Evolutionary conservation across 2,113 vertebrate species (phyloP), one percentile per base, ranked within the genome.

Genomic region (Hippocampus zosterae): DNA sequence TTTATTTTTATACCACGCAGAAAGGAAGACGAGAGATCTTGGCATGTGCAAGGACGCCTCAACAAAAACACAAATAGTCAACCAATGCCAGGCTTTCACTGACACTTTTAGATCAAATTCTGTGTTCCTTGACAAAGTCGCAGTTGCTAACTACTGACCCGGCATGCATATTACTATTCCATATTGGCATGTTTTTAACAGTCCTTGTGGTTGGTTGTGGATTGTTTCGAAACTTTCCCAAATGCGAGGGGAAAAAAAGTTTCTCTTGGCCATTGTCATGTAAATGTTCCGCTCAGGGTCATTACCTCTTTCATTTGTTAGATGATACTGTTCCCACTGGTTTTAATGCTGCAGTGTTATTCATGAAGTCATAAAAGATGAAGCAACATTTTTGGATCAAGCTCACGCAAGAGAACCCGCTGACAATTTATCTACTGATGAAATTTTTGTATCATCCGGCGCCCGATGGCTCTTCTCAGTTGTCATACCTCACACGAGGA

Each of bases 391-490:
- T 40, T 23, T 33, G 42, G 52, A 57, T 9, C 25, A 27, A 65
- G 44, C 11, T 46, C 11, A n/a, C 23, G 2, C 48, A 0, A 0
- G 13, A 3, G 16, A 74, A 71, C 48, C 55, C 3, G 46, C 61
- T 33, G 69, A n/a, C 65, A 65, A 66, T 82, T 69, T 65, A 67
- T 83, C 72, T 52, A 53, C 67, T 68, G 71, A 65, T 79, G 69
- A 80, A 82, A 80, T 37, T 12, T 65, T 65, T 25, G 73, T 53
- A 75, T 87, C 82, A 88, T 78, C 78, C 33, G 18, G 53, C 60
- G 59, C 60, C 69, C 70, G 67, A 79, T 77, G 72, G 72, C 62
- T 67, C 59, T 37, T 53, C 76, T 75, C 65, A 33, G 71, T 70
- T 80, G 75, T 78, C 73, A 44, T 44, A 33, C 57, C 61, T 65